Evolutionary conservation across 2,113 vertebrate genomes (phyloP).

Genomic region (Eubucco bourcierii): DNA sequence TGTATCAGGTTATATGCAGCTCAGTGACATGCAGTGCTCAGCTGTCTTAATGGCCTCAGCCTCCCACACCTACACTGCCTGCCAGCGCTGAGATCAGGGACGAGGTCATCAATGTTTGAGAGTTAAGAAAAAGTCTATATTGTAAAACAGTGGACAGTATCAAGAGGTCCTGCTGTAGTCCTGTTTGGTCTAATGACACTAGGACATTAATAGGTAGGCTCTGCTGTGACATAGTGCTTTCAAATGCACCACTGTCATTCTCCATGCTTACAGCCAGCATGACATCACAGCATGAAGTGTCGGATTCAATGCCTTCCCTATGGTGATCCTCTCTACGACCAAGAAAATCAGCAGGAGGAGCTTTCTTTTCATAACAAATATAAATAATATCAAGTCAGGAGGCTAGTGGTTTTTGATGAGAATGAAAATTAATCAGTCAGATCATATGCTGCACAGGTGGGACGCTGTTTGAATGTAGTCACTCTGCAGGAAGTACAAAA

Average conservation of each 20-base stretch:
- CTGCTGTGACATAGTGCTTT: not conserved
- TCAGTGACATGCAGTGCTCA: not conserved
- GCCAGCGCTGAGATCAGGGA: not conserved
- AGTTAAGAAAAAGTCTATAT: not conserved
- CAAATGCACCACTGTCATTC: not conserved
- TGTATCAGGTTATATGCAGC: not conserved
- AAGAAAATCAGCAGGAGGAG: not conserved
- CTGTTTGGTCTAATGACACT: not conserved
- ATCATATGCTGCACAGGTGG: not conserved
- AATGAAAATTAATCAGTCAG: not conserved
- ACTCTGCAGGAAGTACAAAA: not conserved
- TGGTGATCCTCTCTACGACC: not conserved
- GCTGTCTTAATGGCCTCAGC: not conserved
- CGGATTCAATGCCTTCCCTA: not conserved
- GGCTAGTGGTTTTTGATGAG: not conserved
- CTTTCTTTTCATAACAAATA: not conserved
- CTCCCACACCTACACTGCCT: not conserved
- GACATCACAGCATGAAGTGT: not conserved
- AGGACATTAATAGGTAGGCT: not conserved
- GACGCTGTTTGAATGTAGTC: not conserved
- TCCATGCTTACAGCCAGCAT: not conserved
- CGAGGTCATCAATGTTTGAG: accelerated
- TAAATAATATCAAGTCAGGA: not conserved
- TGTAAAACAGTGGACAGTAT: not conserved
- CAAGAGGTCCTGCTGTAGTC: not conserved